phyloP scores from a whole-genome alignment of 2,113 vertebrate species.

The Datnioides undecimradiatus region DNA sequence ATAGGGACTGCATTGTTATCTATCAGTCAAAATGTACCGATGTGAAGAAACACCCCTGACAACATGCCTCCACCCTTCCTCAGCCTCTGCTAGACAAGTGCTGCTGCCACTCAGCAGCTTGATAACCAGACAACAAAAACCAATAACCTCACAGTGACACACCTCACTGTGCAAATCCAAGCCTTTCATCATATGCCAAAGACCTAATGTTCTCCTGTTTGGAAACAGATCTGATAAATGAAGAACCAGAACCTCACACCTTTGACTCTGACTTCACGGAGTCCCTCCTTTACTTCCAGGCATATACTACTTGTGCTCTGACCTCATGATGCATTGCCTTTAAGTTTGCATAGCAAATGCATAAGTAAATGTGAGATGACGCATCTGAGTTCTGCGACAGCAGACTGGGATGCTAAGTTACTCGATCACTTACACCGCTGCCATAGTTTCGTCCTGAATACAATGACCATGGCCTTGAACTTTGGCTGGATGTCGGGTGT shows the following conservation, averaged over 20 bases:
- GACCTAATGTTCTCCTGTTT: not conserved
- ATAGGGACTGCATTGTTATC: constrained; percentile 52
- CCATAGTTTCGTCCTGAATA: constrained; percentile 10
- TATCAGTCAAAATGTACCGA: constrained; percentile 46
- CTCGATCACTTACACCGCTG: not conserved
- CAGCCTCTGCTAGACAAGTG: constrained; percentile 18
- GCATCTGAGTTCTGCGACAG: not conserved
- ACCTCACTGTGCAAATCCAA: constrained; percentile 15
- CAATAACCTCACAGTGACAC: not conserved
- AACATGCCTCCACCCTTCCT: constrained; percentile 61
- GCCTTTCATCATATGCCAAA: not conserved
- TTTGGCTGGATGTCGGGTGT: constrained; percentile 35
- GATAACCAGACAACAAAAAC: constrained; percentile 41
- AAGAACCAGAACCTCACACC: too few species aligned
- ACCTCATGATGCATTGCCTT: not conserved
- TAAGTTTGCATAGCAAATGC: constrained; percentile 59
- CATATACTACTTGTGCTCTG: not conserved
- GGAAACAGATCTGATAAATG: constrained; percentile 11
- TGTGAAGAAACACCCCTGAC: constrained; percentile 58
- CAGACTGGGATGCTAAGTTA: not conserved
- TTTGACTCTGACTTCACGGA: not conserved
- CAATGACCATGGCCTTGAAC: not conserved
- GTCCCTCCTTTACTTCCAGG: constrained; percentile 4
- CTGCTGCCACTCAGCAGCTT: not conserved
- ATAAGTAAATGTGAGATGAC: not conserved